Evolutionary conservation across 2,797 vertebrate species (phyloP), one percentile per base, ranked within the genome.

Genomic region (Schizothorax lantsangensis): DNA sequence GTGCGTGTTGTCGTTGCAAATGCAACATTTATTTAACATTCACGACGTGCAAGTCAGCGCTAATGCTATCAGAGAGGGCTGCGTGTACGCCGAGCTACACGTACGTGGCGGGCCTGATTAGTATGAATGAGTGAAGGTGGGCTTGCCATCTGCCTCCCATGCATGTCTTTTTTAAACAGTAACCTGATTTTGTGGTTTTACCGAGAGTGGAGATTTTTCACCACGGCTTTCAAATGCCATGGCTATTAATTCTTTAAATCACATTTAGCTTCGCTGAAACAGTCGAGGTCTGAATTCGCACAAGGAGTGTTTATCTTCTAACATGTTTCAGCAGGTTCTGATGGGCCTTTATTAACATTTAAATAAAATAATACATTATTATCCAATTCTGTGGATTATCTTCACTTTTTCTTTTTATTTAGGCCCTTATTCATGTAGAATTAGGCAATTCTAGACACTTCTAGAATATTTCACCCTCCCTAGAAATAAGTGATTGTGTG

Each of bases 1-100:
- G 82, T 80, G 87, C 74, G 74, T 86, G 83, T 90, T 92, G 93
- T 90, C 84, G 86, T 85, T 9, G 36, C 90, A 92, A 93, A 93
- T 91, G 92, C 88, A 91, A 90, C 90, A 79, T 90, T 93, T 93
- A 93, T 93, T 93, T 91, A 91, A 90, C 72, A 10, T 88, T 79
- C 72, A 78, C 66, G 14, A 81, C 17, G 43, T 36, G 40, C 79
- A 14, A 64, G 74, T n/a, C 87, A 75, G 84, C 43, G 11, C 85
- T 85, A 86, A 87, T 89, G 86, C 64, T 75, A 87, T 87, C 83
- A 87, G 12, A 75, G 66, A 84, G 19, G 57, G 71, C 80, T 14
- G 82, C 69, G 78, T 66, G 45, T 74, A 71, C 59, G 47, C 49
- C 8, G 43, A 36, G 57, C 79, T 69, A 86, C 69, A 77, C 15